Percentiles rank a stretch among this genome's conserved stretches.
These are phyloP conservation scores for Fringilla coelebs DNA, from an alignment of 2,797 vertebrate genomes.

Conservation along the genomic window DNA sequence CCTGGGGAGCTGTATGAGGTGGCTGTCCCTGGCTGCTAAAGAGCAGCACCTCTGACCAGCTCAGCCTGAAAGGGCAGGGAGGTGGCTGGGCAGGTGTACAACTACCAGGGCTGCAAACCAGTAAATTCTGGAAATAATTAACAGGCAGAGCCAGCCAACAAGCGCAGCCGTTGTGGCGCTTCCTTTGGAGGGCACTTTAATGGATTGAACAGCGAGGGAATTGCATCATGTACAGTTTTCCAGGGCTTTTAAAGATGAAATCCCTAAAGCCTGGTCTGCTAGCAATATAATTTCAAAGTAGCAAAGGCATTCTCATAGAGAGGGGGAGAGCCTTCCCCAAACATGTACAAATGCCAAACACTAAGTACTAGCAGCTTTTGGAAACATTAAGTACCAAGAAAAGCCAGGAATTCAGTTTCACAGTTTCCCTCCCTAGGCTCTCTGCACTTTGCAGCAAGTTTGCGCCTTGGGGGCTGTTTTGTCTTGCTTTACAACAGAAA, in stretches of 20 bases:
- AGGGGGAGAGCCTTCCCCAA: not conserved
- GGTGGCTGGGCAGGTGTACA: not conserved
- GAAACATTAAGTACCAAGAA: not conserved
- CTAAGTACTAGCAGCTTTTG: not conserved
- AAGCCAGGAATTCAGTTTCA: not conserved
- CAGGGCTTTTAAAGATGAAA: not conserved
- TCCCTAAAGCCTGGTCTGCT: not conserved
- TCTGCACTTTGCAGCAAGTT: not conserved
- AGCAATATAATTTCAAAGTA: not conserved
- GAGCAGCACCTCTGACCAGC: not conserved
- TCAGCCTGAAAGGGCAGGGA: not conserved
- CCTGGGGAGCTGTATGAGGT: not conserved
- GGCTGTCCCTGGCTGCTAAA: not conserved
- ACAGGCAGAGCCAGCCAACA: not conserved
- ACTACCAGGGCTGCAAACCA: not conserved
- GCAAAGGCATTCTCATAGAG: not conserved
- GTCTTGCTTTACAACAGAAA: not conserved
- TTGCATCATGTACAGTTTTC: not conserved
- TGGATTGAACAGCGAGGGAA: not conserved
- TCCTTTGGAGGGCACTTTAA: not conserved
- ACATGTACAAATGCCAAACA: not conserved
- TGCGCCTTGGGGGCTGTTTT: not conserved
- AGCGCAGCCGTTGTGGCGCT: rapidly evolving
- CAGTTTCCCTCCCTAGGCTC: not conserved
- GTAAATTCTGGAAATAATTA: conserved; percentile 48